phyloP scores from a whole-genome alignment of 2,888 invertebrate species.

The Philhelius pedissequus region DNA sequence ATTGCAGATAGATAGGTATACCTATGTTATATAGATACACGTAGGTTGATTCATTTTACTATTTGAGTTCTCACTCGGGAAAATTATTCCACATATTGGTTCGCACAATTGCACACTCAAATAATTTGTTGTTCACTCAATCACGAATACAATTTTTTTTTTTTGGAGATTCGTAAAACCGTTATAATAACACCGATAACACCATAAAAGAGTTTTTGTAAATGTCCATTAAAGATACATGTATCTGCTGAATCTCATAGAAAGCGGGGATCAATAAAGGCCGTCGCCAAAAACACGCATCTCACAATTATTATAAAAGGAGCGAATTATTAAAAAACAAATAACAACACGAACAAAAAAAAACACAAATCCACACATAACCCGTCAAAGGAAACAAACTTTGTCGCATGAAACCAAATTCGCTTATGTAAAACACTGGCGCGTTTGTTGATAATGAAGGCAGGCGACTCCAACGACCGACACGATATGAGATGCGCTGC shows the following conservation, averaged over 20 bases:
- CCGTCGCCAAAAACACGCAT: constrained; percentile 19
- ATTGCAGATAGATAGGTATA: neutral
- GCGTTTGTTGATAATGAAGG: constrained; percentile 61
- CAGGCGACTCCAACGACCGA: constrained; percentile 37
- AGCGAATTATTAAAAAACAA: neutral
- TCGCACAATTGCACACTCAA: neutral
- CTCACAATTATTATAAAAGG: neutral
- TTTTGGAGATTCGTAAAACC: neutral
- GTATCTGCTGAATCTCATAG: neutral
- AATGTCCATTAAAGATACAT: neutral
- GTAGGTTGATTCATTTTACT: neutral
- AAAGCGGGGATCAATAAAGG: neutral
- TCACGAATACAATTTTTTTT: neutral
- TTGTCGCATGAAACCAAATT: constrained; percentile 68
- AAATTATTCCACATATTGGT: constrained; percentile 10
- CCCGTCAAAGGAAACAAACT: constrained; percentile 65
- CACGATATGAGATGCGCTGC: constrained; percentile 42
- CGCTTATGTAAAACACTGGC: constrained; percentile 65
- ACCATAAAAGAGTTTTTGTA: too few species aligned
- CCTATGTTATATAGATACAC: neutral
- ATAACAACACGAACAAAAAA: neutral
- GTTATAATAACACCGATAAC: too few species aligned
- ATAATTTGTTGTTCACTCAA: neutral
- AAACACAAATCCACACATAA: constrained; percentile 34
- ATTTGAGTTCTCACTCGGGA: constrained; percentile 6